Evolutionary conservation across 2,113 vertebrate species (phyloP), one percentile per base, ranked within the genome.

Genomic region (Heloderma charlesbogerti): DNA sequence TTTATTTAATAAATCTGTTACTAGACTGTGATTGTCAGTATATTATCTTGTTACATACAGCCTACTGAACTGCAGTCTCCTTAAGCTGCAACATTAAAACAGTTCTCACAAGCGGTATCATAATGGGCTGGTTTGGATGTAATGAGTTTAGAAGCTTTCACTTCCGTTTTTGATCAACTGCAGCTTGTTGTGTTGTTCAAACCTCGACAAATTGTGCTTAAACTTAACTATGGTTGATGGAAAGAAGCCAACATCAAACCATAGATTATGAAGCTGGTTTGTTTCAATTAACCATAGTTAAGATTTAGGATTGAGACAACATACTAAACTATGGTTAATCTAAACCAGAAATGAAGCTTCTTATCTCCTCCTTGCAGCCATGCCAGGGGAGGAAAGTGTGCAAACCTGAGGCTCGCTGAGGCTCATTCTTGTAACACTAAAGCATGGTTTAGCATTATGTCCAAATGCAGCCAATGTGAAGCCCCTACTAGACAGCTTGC

Each of bases 11-110:
- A 97, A 96, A 96, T 95, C 94, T 97, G 93, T 95, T 97, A 95
- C 93, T 94, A 86, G 84, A 97, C 96, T 97, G 94, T 97, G 98
- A 98, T 98, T 98, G 97, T 98, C 98, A 97, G 96, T 96, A 95
- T 97, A 96, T 96, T 96, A 96, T 96, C 89, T 0, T 97, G 95
- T 95, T 96, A 93, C 91, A 83, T 92, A 96, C 96, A 97, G 97
- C 95, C 96, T 92, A 94, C 92, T 43, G 0, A 96, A 91, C 88
- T 97, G 92, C 95, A 95, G 96, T 96, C 93, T 94, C 91, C 92
- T 77, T 85, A 90, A 0, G 88, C 74, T 95, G 96, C 93, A 96
- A 94, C 83, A 92, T 95, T 94, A 92, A 90, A 90, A 93, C 95
- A 95, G 92, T 91, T 95, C 94, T 77, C 92, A 92, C 92, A 96